Conservation (phyloP, 2,113 vertebrate species). For the Formicarius rufipectus region DNA sequence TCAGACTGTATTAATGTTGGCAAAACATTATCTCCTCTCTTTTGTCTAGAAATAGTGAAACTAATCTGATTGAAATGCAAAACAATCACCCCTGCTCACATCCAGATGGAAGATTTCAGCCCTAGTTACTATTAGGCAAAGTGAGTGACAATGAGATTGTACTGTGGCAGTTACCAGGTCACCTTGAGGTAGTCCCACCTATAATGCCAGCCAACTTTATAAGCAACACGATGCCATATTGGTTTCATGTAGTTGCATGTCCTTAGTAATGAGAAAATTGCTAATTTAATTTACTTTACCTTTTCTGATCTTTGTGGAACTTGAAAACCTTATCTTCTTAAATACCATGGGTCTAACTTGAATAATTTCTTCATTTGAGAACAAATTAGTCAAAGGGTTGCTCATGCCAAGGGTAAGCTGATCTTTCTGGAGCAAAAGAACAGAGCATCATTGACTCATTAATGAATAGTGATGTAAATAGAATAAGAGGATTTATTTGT, state of each 20-base stretch:
- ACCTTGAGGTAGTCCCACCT: background rate
- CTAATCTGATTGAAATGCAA: background rate
- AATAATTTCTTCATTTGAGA: background rate
- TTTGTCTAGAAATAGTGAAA: background rate
- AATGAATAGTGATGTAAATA: background rate
- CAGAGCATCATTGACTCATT: background rate
- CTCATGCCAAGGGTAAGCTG: background rate
- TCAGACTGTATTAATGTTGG: background rate
- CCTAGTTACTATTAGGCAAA: slow-evolving; percentile 1
- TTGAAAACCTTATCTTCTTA: background rate
- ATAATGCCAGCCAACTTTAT: background rate
- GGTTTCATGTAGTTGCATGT: background rate
- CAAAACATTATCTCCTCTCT: background rate
- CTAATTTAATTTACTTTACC: background rate
- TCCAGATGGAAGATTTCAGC: slow-evolving; percentile 27
- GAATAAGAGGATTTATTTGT: background rate
- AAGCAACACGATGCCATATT: no score
- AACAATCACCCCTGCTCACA: background rate
- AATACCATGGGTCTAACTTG: background rate
- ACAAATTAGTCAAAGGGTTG: background rate
- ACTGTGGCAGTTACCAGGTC: slow-evolving; percentile 1
- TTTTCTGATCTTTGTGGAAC: background rate
- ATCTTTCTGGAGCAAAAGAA: background rate
- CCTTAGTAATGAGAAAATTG: background rate
- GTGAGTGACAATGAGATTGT: background rate